Base-by-base conservation (phyloP, 2,797 vertebrate species). In the Poecilia velifera region DNA sequence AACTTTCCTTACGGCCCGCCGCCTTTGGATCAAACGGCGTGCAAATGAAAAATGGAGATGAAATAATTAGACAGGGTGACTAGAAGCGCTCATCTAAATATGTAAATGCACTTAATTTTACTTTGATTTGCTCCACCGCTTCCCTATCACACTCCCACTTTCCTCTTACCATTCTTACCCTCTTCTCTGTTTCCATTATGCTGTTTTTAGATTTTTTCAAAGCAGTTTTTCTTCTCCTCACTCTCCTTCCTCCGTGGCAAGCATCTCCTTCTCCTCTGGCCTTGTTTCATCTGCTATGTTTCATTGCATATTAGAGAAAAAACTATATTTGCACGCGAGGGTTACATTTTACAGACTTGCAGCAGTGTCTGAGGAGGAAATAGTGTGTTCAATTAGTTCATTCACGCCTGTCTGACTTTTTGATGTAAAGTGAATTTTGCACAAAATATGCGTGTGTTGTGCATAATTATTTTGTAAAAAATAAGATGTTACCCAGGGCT, bases 51-150 rank as follows among this genome's bases (percentile, higher is more conserved):
- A 94, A 94, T 93, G 90, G 93, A 96, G 93, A 95, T 95, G 94
- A 95, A 96, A 96, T 96, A 96, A 96, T 96, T 96, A 96, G 94
- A 95, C 94, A 90, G 94, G 90, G 91, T 93, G 94, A 94, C 93
- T 95, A 87, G 91, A 92, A 93, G 93, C 90, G 82, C 94, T 96
- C 93, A 95, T 94, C 95, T 95, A 95, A 96, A 96, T 96, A 96
- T 96, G 96, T 94, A 96, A 96, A 96, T 96, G 91, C 92, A 89
- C 94, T 95, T 96, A 94, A 96, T 95, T 95, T 96, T 91, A 90
- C 94, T 96, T 95, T 95, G 95, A 96, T 96, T 96, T 95, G 93
- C 92, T 93, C 87, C 82, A 92, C 86, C 93, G 93, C 92, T 79
- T 86, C 85, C 88, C 84, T 93, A 92, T 88, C 87, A 84, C 85